A percentile compares a stretch with the other conserved stretches of the same genome.
Evolutionary conservation across 2,113 vertebrate species (phyloP).

Genomic region (Seriola rivoliana): DNA sequence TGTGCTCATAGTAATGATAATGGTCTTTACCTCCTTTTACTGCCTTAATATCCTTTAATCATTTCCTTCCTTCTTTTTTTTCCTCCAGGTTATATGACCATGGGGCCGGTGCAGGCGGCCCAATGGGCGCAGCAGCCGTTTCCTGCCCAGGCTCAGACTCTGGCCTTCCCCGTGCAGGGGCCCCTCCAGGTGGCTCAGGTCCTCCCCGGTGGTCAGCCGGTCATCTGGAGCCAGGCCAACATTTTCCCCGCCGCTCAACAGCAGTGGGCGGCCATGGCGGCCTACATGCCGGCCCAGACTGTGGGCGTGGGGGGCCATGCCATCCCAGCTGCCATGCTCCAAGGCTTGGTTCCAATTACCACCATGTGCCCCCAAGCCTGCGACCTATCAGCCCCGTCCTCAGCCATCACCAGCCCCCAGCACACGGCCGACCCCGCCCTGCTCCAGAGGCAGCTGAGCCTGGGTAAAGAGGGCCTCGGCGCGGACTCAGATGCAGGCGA

Average conservation of each 20-base stretch:
- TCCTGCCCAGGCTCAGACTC: constrained; percentile 89
- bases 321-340: constrained; percentile 96
- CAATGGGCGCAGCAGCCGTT: constrained; percentile 98
- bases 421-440: constrained; percentile 85
- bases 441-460: constrained; percentile 76
- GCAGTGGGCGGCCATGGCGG: constrained; percentile 95
- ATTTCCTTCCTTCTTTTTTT: not conserved
- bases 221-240: constrained; percentile 96
- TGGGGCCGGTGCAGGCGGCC: constrained; percentile 96
- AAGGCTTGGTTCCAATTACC: constrained; percentile 92
- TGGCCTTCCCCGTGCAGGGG: constrained; percentile 89
- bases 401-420: constrained; percentile 90
- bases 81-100: constrained; percentile 95
- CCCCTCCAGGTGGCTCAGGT: constrained; percentile 91
- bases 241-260: constrained; percentile 95
- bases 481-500: constrained; percentile 73
- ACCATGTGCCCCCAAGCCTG: constrained; percentile 88
- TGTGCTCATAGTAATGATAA: not conserved
- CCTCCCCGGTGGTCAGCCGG: constrained; percentile 94
- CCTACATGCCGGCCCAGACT: constrained; percentile 97
- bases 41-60: not conserved
- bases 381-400: constrained; percentile 90
- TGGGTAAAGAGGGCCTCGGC: constrained; percentile 63
- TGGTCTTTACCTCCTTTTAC: not conserved
- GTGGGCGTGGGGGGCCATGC: constrained; percentile 88